A percentile compares a stretch with the other conserved stretches of the same genome.
These are phyloP conservation scores for Trachelus stipa DNA, from an alignment of 2,888 invertebrate genomes.

Conservation along the genomic window DNA sequence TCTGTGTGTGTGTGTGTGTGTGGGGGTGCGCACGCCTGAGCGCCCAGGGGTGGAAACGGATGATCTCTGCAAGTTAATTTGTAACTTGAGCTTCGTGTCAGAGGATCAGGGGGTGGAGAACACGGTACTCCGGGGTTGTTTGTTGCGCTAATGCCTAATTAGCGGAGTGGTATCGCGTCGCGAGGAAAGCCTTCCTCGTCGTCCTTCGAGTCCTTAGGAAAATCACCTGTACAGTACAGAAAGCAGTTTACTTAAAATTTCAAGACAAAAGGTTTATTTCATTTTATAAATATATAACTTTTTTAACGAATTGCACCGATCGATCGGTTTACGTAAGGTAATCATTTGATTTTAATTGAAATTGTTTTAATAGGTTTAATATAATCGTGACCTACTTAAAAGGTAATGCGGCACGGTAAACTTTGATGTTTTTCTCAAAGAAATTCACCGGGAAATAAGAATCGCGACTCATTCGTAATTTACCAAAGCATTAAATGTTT, in stretches of 20 bases:
- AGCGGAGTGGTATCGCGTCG: conserved; percentile 61
- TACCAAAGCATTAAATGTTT: too few relatives aligned
- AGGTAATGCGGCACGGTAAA: not conserved
- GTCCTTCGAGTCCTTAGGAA: conserved; percentile 12
- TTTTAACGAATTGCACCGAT: too few relatives aligned
- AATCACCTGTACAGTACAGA: not conserved
- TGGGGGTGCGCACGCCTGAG: not conserved
- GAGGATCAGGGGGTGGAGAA: conserved; percentile 24
- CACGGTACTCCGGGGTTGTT: conserved; percentile 54
- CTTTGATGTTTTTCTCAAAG: not conserved
- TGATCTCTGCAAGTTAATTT: conserved; percentile 64
- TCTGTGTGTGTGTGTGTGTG: not conserved
- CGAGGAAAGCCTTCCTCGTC: conserved; percentile 45
- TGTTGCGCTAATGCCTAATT: conserved; percentile 65
- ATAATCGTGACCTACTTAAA: not conserved
- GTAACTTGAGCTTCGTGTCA: conserved; percentile 60
- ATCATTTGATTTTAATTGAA: not conserved
- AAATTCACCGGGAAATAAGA: not conserved
- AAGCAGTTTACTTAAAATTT: not conserved
- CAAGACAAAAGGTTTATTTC: not conserved
- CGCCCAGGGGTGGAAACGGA: conserved; percentile 51
- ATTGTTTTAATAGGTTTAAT: not conserved
- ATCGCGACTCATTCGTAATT: not conserved
- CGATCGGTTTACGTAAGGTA: not conserved
- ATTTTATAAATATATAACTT: not conserved